Conservation (phyloP, 1,140 invertebrate species). For the Xylocopa sonorina region DNA sequence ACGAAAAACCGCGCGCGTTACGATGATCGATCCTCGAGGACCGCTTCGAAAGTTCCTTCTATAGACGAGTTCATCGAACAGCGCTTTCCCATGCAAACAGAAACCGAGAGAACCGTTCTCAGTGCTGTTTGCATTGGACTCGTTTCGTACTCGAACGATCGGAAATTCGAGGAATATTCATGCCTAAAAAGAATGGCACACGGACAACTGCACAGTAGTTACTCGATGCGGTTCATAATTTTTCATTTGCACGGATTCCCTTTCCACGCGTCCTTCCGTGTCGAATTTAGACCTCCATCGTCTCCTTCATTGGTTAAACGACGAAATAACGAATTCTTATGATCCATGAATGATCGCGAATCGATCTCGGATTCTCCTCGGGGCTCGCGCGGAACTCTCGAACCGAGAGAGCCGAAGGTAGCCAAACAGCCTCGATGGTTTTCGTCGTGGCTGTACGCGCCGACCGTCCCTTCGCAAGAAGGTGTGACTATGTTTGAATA, state of each 20-base stretch:
- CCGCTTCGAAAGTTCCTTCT: slow-evolving; percentile 9
- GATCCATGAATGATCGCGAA: not conserved
- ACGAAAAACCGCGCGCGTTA: slow-evolving; percentile 55
- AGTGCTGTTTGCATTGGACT: not conserved
- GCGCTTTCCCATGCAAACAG: not conserved
- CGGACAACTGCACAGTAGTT: no score
- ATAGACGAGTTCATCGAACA: no score
- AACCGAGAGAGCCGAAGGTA: slow-evolving; percentile 5
- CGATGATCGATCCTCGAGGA: slow-evolving; percentile 54
- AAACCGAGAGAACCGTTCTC: not conserved
- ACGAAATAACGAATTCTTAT: not conserved
- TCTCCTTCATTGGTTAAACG: not conserved
- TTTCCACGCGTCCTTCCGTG: no score
- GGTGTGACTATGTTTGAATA: slow-evolving; percentile 81
- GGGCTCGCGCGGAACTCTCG: no score
- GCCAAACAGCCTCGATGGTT: slow-evolving; percentile 38
- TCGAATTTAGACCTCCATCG: not conserved
- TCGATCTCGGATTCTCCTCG: not conserved
- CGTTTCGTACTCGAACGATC: not conserved
- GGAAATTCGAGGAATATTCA: not conserved
- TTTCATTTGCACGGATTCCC: no score
- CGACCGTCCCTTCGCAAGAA: slow-evolving; percentile 65
- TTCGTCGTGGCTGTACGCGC: slow-evolving; percentile 66
- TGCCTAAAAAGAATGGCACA: no score
- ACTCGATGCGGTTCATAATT: no score